These are phyloP conservation scores for Sandelia bainsii DNA, from an alignment of 2,797 vertebrate genomes.

Conservation along the genomic window DNA sequence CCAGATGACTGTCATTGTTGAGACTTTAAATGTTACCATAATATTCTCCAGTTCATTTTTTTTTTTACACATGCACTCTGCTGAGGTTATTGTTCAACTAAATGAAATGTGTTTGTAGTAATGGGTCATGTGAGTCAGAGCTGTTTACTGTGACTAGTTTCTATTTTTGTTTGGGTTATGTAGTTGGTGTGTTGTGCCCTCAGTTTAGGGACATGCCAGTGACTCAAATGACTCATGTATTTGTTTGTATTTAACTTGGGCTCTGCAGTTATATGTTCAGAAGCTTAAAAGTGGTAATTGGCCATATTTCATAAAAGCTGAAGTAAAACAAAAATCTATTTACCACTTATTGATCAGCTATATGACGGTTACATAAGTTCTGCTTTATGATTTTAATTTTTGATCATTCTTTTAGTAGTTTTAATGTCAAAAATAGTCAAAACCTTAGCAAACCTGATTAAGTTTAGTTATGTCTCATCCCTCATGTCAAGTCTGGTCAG, in stretches of 20 bases:
- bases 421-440: neutral
- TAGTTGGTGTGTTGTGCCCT: conserved; percentile 53
- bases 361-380: no score
- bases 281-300: neutral
- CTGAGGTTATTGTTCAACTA: no score
- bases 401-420: no score
- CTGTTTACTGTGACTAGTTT: conserved; percentile 32
- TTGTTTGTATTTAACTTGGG: no score
- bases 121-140: conserved; percentile 24
- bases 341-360: no score
- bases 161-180: conserved; percentile 44
- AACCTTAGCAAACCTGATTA: neutral
- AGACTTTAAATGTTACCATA: no score
- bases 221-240: conserved; percentile 60
- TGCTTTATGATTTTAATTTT: no score
- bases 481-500: no score
- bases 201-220: conserved; percentile 48
- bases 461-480: no score
- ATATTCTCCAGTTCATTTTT: no score
- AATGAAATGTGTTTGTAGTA: conserved; percentile 20
- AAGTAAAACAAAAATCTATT: neutral
- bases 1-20: no score
- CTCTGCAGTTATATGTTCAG: neutral
- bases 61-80: no score
- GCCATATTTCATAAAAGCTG: neutral